Percentiles rank a stretch among this genome's conserved stretches.
Conservation (phyloP, 2,888 invertebrate genomes). For the Caenorhabditis uteleia region DNA sequence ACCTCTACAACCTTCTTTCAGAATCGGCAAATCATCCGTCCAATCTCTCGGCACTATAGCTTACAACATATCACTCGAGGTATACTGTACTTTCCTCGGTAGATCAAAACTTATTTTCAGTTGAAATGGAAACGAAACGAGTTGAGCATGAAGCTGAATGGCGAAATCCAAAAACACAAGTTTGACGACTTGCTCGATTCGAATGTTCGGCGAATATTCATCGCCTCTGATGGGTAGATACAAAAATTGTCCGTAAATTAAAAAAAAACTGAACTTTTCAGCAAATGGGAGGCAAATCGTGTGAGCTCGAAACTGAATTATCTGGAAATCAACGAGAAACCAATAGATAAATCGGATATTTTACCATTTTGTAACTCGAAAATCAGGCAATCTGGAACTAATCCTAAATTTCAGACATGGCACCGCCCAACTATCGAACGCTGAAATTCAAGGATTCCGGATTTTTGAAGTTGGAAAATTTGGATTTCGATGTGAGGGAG, state of each 20-base stretch:
- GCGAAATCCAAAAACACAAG: slow-evolving; percentile 27
- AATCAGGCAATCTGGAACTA: no score
- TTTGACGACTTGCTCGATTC: slow-evolving; percentile 27
- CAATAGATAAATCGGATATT: slow-evolving; percentile 13
- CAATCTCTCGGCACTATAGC: slow-evolving; percentile 29
- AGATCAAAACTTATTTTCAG: slow-evolving; percentile 7
- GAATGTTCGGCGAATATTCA: slow-evolving; percentile 7
- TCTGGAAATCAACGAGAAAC: slow-evolving; percentile 25
- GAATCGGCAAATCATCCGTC: slow-evolving; percentile 19
- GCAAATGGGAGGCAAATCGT: slow-evolving; percentile 22
- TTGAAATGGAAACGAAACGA: slow-evolving; percentile 33
- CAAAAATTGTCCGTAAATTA: not conserved
- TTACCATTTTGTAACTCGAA: slow-evolving; percentile 9
- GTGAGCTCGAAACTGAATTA: slow-evolving; percentile 11
- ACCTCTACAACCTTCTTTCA: no score
- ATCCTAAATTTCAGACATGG: slow-evolving; percentile 10
- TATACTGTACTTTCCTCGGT: not conserved
- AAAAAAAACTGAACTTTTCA: not conserved
- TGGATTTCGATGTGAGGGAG: slow-evolving; percentile 34
- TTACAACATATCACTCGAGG: slow-evolving; percentile 26
- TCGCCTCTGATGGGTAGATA: slow-evolving; percentile 13
- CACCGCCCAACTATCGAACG: slow-evolving; percentile 8
- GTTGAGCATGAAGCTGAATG: slow-evolving; percentile 31
- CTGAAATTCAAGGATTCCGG: slow-evolving; percentile 19
- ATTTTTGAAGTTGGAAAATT: slow-evolving; percentile 19